These are phyloP conservation scores for Pediacus dermestoides DNA, from an alignment of 2,888 invertebrate species.

Conservation along the genomic window DNA sequence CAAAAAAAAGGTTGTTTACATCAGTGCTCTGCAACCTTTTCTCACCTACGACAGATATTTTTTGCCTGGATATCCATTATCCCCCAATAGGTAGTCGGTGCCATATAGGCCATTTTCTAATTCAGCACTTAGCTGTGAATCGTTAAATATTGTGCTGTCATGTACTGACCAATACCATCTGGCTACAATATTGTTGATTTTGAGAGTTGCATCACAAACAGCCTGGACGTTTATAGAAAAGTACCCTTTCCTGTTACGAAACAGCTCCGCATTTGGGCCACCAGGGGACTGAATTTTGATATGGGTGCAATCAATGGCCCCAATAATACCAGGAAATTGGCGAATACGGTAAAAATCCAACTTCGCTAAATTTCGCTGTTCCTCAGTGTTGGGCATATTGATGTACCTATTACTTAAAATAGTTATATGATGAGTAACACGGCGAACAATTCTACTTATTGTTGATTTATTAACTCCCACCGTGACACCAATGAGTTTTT, in stretches of 20 bases:
- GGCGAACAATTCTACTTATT: slow-evolving; percentile 8
- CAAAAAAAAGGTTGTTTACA: too few relatives aligned
- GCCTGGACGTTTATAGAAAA: too few relatives aligned
- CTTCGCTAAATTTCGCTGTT: slow-evolving; percentile 5
- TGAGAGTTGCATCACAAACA: too few relatives aligned
- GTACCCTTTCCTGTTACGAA: slow-evolving; percentile 12
- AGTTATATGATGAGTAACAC: slow-evolving; percentile 11
- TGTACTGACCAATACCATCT: slow-evolving; percentile 15
- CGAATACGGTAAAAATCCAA: not conserved
- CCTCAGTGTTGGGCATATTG: slow-evolving; percentile 8
- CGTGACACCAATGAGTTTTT: slow-evolving; percentile 8
- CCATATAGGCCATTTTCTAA: slow-evolving; percentile 4
- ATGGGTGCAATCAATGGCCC: slow-evolving; percentile 14
- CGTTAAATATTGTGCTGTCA: slow-evolving; percentile 14
- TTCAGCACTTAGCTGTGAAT: slow-evolving; percentile 7
- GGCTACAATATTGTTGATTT: slow-evolving; percentile 10
- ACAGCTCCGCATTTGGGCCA: slow-evolving; percentile 10
- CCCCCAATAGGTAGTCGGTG: slow-evolving; percentile 11
- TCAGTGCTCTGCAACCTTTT: too few relatives aligned
- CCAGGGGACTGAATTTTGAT: slow-evolving; percentile 14
- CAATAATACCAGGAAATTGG: too few relatives aligned
- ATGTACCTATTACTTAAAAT: slow-evolving; percentile 6
- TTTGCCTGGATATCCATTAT: slow-evolving; percentile 17
- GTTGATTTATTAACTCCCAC: slow-evolving; percentile 4
- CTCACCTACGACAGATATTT: slow-evolving; percentile 13